Conservation (phyloP, 2,888 invertebrate genomes). For the Timema podura region DNA sequence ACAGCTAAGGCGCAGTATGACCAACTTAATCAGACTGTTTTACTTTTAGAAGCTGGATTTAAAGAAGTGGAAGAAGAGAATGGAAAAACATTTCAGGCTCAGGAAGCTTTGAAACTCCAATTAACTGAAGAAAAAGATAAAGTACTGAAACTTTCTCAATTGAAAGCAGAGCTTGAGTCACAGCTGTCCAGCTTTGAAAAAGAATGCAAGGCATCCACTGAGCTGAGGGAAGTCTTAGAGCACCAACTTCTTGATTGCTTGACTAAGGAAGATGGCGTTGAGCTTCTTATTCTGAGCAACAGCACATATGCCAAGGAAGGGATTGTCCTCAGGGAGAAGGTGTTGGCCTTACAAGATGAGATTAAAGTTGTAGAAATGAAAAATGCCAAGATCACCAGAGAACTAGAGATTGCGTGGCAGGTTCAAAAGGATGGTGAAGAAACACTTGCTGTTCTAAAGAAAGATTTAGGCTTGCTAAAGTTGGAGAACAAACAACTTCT, state of each 20-base stretch:
- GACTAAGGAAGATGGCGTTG: neutral
- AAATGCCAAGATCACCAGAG: slow-evolving; percentile 3
- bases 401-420: slow-evolving; percentile 23
- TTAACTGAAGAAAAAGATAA: neutral
- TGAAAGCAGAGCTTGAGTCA: neutral
- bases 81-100: neutral
- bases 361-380: slow-evolving; percentile 3
- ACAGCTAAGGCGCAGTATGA: no score
- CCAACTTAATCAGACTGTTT: no score
- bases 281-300: slow-evolving; percentile 5
- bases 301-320: slow-evolving; percentile 6
- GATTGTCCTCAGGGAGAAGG: slow-evolving; percentile 12
- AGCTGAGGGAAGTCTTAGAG: neutral
- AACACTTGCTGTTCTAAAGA: slow-evolving; percentile 36
- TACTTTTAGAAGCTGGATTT: no score
- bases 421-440: slow-evolving; percentile 34
- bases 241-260: neutral
- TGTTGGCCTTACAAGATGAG: neutral
- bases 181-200: neutral
- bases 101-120: neutral
- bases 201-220: neutral
- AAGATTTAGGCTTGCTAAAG: slow-evolving; percentile 32
- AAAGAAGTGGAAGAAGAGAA: slow-evolving; percentile 7
- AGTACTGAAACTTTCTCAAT: no score
- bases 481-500: slow-evolving; percentile 39